Base-by-base conservation (phyloP, 2,113 vertebrate genomes). In the Pontoporia blainvillei region DNA sequence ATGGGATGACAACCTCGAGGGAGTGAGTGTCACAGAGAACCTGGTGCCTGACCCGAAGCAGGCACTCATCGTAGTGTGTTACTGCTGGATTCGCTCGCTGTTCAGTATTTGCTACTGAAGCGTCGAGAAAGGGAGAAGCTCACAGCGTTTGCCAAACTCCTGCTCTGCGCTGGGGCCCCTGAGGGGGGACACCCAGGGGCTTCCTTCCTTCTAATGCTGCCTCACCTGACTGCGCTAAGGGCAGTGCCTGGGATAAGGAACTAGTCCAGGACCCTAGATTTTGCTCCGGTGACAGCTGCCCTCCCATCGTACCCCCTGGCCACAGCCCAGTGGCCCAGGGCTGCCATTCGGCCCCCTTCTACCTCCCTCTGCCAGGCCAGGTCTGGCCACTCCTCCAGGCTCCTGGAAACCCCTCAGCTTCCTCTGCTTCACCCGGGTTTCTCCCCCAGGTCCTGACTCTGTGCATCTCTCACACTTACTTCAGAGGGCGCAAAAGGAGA, bases 51-150 rank as follows among this genome's bases (percentile, higher is more conserved):
- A 34, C 41, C 31, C 34, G 5, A 27, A 6, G 49, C 3, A 25
- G 4, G 3, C 66, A 0, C n/a, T 9, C 3, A 1, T 8, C 0
- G 10, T 41, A 6, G 18, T 8, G 17, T n/a, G 34, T 46, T 29
- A 7, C 9, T 52, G 23, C 18, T 18, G 18, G 21, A 5, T 57
- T 39, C 9, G 8, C 62, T 46, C 1, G 4, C 54, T 10, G 9
- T 7, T 46, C 44, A 31, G 31, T n/a, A 0, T 34, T 13, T 39
- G 66, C 67, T 66, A 1, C 27, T 2, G 34, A 36, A 81, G 46
- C 36, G 23, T 25, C 2, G 2, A 44, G 27, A 72, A 21, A 6
- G 64, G 67, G 8, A 21, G 54, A 57, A 7, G 44, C 52, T 52
- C 34, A 49, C 14, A 20, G 0, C 1, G 2, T 52, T 41, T 73